Conservation (phyloP, 2,888 invertebrate genomes). For the Emmelina monodactyla region DNA sequence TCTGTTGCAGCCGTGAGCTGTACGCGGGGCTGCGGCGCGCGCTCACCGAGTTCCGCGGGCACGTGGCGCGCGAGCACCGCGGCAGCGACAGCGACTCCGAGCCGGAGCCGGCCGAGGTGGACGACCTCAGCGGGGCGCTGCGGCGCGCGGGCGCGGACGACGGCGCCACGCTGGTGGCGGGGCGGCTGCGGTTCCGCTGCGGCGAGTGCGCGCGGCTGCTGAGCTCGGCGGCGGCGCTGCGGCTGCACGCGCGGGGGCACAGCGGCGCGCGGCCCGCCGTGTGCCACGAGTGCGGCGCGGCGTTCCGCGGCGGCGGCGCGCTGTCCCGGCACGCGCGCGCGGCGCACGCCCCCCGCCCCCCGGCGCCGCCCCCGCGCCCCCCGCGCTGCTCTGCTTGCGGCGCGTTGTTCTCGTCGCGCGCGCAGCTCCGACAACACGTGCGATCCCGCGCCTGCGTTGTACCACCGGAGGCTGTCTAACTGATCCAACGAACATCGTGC, state of each 20-base stretch:
- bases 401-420: constrained; percentile 69
- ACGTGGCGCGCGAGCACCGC: constrained; percentile 26
- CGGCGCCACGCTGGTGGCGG: constrained; percentile 18
- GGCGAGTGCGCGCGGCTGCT: constrained; percentile 65
- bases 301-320: constrained; percentile 71
- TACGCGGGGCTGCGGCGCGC: constrained; percentile 35
- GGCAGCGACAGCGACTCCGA: constrained; percentile 1
- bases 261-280: constrained; percentile 72
- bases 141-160: constrained; percentile 30
- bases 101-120: constrained; percentile 16
- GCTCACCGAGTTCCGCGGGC: constrained; percentile 36
- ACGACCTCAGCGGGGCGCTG: constrained; percentile 40
- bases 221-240: constrained; percentile 68
- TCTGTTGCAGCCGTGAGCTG: constrained; percentile 43
- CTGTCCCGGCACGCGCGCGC: constrained; percentile 68
- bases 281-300: constrained; percentile 72
- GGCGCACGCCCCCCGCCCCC: constrained; percentile 69
- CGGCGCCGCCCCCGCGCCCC: constrained; percentile 65
- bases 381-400: no score
- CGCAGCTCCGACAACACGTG: constrained; percentile 64
- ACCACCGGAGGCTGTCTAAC: no score
- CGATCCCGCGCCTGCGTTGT: constrained; percentile 70
- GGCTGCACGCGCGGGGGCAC: constrained; percentile 70
- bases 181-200: constrained; percentile 64
- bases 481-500: no score